Base-by-base conservation (phyloP, 1,140 invertebrate genomes). In the Arctopsyche grandis region DNA sequence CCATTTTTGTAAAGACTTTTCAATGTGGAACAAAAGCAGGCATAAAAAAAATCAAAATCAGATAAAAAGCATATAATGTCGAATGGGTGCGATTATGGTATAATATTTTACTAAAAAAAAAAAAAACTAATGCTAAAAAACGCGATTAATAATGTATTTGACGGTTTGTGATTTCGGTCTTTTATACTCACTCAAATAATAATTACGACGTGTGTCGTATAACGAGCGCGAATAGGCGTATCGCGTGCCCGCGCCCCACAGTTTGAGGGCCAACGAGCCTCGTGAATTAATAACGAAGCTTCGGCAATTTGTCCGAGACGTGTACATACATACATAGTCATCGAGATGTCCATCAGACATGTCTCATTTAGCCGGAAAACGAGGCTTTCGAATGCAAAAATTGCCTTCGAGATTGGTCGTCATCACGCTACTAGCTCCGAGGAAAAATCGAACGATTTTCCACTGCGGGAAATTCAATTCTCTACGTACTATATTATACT, bases 261-360 rank as follows among this genome's bases (percentile, higher is more conserved):
- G 71, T 74, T 71, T 74, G 71, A 48, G 46, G n/a, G 24, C 71
- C 44, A 7, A 0, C 22, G 38, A 5, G 71, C 22, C n/a, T 10
- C 9, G 9, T 56, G 48, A 74, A 74, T 74, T 74, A 74, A 26
- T 66, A 66, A 74, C 24, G 46, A 44, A 14, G 7, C 21, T 38
- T 29, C 69, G 38, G 29, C 69, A 70, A 66, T 26, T 70, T 70
- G 69, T 70, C 26, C 24, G 69, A n/a, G n/a, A 0, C 48, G 44
- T n/a, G 22, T 26, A n/a, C n/a, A n/a, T n/a, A n/a, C n/a, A n/a
- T n/a, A 73, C 69, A 73, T 22, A 73, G 69, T 73, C 69, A 48
- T 73, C 69, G 69, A 69, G 24, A 69, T 69, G 66, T 69, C 66
- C 29, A 29, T 69, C 29, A 26, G 66, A 69, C 66, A 69, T 69